Conservation (phyloP, 2,113 vertebrate genomes). For the Atractosteus spatula region DNA sequence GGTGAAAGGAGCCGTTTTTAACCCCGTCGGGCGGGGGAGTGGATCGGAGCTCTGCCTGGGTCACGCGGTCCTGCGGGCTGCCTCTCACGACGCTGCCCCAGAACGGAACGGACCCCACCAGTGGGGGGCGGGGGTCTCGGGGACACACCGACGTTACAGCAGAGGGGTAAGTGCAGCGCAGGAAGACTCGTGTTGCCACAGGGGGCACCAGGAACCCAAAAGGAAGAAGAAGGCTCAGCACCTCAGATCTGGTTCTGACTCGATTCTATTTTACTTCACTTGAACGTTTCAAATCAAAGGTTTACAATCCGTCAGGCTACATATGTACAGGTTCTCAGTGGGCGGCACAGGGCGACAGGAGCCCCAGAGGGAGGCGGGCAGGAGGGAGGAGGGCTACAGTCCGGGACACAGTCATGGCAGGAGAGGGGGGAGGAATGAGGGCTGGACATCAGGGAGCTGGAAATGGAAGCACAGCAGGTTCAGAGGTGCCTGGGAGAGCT, state of each 20-base stretch:
- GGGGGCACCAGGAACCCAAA: neutral
- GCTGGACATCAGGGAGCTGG: conserved; percentile 14
- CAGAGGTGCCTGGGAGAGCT: conserved; percentile 14
- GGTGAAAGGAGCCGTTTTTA: no score
- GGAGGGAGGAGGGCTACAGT: neutral
- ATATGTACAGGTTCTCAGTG: conserved; percentile 9
- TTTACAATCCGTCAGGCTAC: neutral
- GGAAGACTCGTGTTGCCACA: neutral
- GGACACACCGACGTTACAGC: no score
- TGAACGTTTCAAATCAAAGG: neutral
- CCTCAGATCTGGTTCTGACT: neutral
- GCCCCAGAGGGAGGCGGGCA: neutral
- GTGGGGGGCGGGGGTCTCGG: neutral
- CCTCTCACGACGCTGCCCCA: no score
- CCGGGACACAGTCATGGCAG: conserved; percentile 23
- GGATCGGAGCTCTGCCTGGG: no score
- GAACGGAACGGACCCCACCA: no score
- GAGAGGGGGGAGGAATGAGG: conserved; percentile 1
- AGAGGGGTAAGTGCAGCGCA: no score
- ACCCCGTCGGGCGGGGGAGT: no score
- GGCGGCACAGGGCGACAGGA: neutral
- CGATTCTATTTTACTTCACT: neutral
- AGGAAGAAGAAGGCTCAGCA: neutral
- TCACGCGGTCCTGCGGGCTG: no score
- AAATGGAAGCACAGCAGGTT: conserved; percentile 38